phyloP scores from a whole-genome alignment of 1,140 invertebrate species.

The Drosophila eugracilis region DNA sequence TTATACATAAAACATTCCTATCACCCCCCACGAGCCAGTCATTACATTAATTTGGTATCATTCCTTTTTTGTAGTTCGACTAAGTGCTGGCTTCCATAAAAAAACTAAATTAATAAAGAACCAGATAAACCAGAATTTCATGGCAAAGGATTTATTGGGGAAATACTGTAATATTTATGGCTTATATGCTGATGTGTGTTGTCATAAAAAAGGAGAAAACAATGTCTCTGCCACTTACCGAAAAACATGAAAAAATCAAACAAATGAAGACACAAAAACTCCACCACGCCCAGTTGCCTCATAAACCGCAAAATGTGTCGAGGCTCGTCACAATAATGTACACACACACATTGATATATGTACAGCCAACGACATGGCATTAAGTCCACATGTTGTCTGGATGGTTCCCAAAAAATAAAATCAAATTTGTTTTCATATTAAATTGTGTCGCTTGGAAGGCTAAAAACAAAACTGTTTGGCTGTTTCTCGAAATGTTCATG shows the following conservation, averaged over 20 bases:
- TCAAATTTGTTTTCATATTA: conserved; percentile 25
- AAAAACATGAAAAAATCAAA: conserved; percentile 17
- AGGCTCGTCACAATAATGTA: conserved; percentile 51
- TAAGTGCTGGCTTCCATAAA: conserved; percentile 38
- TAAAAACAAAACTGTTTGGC: conserved; percentile 34
- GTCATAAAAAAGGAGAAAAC: conserved; percentile 40
- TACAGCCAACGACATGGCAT: conserved; percentile 46
- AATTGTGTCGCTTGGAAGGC: conserved; percentile 32
- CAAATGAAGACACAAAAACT: conserved; percentile 52
- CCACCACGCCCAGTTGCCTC: conserved; percentile 39
- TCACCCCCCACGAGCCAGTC: conserved; percentile 17
- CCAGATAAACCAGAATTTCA: conserved; percentile 16
- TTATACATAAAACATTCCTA: too few relatives aligned
- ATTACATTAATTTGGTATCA: conserved; percentile 37
- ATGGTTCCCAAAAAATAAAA: conserved; percentile 8
- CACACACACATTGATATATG: conserved; percentile 6
- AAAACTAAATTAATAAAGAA: conserved; percentile 21
- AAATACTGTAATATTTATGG: conserved; percentile 48
- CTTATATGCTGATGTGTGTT: conserved; percentile 16
- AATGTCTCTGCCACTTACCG: conserved; percentile 28
- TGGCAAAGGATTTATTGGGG: conserved; percentile 47
- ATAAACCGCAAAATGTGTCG: conserved; percentile 59
- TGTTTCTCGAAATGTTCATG: conserved; percentile 1
- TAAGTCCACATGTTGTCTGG: conserved; percentile 62
- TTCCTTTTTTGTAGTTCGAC: conserved; percentile 18